A percentile compares a stretch with the other conserved stretches of the same genome.
phyloP scores from a whole-genome alignment of 2,797 vertebrate genomes.

The Natrix natrix region DNA sequence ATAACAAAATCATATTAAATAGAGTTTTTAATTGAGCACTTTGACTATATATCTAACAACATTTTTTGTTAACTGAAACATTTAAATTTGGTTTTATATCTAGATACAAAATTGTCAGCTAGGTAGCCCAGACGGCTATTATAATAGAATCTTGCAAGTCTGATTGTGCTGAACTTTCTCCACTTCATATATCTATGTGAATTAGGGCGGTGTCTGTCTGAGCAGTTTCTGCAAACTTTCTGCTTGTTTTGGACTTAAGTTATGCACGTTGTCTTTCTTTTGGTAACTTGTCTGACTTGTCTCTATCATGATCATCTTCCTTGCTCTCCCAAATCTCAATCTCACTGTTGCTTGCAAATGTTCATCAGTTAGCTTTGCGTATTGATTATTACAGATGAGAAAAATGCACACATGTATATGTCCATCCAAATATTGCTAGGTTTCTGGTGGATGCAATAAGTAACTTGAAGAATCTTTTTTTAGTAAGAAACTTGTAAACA shows the following conservation, averaged over 20 bases:
- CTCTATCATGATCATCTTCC: neutral
- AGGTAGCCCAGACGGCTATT: neutral
- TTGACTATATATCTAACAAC: neutral
- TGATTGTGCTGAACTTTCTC: neutral
- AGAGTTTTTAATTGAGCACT: neutral
- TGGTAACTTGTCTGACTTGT: neutral
- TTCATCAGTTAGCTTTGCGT: neutral
- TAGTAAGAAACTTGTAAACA: neutral
- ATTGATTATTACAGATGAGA: neutral
- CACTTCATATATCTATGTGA: neutral
- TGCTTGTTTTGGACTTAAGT: neutral
- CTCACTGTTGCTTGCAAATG: neutral
- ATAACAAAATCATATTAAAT: neutral
- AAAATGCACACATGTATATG: neutral
- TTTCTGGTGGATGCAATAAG: neutral
- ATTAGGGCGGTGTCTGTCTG: neutral
- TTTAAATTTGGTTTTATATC: neutral
- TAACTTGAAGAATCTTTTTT: neutral
- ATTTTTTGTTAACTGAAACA: neutral
- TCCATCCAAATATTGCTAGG: neutral
- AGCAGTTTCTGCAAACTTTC: no score
- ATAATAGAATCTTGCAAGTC: neutral
- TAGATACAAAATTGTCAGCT: neutral
- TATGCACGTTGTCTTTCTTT: neutral
- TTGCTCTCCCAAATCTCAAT: neutral